These are phyloP conservation scores for Periophthalmus modestus DNA, from an alignment of 2,113 vertebrate species.

Conservation along the genomic window DNA sequence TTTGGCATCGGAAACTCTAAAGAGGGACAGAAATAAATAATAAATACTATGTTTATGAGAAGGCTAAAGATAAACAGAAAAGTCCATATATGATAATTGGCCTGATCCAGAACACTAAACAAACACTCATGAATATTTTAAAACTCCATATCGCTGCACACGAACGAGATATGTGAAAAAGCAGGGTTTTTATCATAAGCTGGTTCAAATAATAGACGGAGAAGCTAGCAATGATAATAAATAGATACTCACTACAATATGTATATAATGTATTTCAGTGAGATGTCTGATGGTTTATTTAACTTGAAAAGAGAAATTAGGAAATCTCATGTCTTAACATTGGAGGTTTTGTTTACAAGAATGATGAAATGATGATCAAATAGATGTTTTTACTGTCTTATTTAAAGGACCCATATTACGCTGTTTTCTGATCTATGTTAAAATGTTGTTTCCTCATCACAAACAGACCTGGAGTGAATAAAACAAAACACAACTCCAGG, in stretches of 20 bases:
- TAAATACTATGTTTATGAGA: not conserved
- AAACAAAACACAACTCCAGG: too few species aligned
- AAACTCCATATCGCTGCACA: conserved; percentile 33
- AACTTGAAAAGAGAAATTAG: not conserved
- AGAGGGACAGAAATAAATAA: conserved; percentile 28
- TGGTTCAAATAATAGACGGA: conserved; percentile 24
- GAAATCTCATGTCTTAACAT: too few species aligned
- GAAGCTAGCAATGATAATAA: not conserved
- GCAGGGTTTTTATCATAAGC: conserved; percentile 20
- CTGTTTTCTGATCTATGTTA: too few species aligned
- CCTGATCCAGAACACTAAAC: conserved; percentile 50
- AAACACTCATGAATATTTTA: conserved; percentile 61
- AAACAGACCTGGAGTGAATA: too few species aligned
- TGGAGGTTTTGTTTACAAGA: too few species aligned
- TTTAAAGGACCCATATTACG: too few species aligned
- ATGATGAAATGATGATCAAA: too few species aligned
- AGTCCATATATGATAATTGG: conserved; percentile 48
- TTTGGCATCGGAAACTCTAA: conserved; percentile 99
- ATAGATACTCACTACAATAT: not conserved
- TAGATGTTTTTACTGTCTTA: too few species aligned
- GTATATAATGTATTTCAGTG: not conserved
- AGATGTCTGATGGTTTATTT: not conserved
- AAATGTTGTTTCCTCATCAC: too few species aligned
- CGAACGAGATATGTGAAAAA: conserved; percentile 13
- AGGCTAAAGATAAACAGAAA: conserved; percentile 33